phyloP scores from a whole-genome alignment of 2,113 vertebrate species.

The Athene cunicularia region DNA sequence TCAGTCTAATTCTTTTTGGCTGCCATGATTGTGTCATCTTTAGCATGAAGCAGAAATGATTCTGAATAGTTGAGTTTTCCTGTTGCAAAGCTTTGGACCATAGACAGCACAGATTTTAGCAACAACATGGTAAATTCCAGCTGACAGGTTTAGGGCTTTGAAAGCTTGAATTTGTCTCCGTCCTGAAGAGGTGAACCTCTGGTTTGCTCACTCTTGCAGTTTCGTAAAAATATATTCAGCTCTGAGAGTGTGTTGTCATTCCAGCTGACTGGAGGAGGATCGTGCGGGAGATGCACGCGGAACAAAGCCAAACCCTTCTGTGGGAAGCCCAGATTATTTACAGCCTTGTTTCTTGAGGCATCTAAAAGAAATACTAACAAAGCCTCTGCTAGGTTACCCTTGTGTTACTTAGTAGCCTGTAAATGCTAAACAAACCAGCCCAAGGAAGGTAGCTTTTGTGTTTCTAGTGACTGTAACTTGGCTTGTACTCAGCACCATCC shows the following conservation, averaged over 20 bases:
- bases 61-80: background rate
- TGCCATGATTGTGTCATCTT: background rate
- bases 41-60: background rate
- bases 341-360: background rate
- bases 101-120: background rate
- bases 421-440: background rate
- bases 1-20: background rate
- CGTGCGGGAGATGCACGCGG: background rate
- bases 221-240: background rate
- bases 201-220: background rate
- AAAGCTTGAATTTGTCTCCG: background rate
- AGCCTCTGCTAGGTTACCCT: background rate
- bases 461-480: background rate
- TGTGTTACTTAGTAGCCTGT: slow-evolving; percentile 6
- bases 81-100: background rate
- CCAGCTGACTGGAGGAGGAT: background rate
- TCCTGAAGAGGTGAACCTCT: background rate
- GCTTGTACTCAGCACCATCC: background rate
- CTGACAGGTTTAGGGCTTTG: background rate
- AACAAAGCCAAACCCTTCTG: background rate
- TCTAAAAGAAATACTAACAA: background rate
- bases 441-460: background rate
- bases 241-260: background rate
- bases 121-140: background rate
- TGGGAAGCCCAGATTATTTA: background rate